Evolutionary conservation across 2,888 invertebrate species (phyloP), one percentile per base, ranked within the genome.

Genomic region (Heteromurus nitidus): DNA sequence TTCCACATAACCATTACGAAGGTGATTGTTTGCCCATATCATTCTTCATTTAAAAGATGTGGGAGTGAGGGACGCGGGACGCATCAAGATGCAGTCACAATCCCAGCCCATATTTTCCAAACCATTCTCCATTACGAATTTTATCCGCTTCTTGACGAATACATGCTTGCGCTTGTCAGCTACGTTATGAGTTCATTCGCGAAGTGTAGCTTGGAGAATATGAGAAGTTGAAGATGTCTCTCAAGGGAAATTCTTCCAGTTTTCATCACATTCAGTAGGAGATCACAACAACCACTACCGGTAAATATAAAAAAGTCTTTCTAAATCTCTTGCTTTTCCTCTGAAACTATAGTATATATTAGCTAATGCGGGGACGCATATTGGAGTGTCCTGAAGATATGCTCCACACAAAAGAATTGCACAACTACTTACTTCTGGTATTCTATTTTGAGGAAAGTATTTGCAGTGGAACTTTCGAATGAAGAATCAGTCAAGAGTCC

Each of bases 401-500:
- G n/a, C n/a, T n/a, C 67, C 67, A 67, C 28, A 24, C n/a, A n/a
- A n/a, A n/a, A n/a, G n/a, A n/a, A n/a, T n/a, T n/a, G n/a, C n/a
- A n/a, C n/a, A n/a, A n/a, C n/a, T n/a, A n/a, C n/a, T n/a, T n/a
- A n/a, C n/a, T n/a, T n/a, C n/a, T n/a, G n/a, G n/a, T n/a, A n/a
- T n/a, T n/a, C n/a, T n/a, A n/a, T n/a, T n/a, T n/a, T n/a, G n/a
- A n/a, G n/a, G n/a, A 67, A 20, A 44, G 53, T 22, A 69, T 53
- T 69, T 55, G 22, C 22, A 50, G 69, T 26, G n/a, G 36, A 69
- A 69, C 55, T 11, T 22, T 26, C 36, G 31, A 55, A 31, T 53
- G 55, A 69, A 69, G 36, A 55, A 31, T 55, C 55, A 31, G 36
- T n/a, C n/a, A n/a, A n/a, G n/a, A n/a, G n/a, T n/a, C 36, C 53